phyloP scores from a whole-genome alignment of 2,888 invertebrate species.

The Drosophila buzzatii region DNA sequence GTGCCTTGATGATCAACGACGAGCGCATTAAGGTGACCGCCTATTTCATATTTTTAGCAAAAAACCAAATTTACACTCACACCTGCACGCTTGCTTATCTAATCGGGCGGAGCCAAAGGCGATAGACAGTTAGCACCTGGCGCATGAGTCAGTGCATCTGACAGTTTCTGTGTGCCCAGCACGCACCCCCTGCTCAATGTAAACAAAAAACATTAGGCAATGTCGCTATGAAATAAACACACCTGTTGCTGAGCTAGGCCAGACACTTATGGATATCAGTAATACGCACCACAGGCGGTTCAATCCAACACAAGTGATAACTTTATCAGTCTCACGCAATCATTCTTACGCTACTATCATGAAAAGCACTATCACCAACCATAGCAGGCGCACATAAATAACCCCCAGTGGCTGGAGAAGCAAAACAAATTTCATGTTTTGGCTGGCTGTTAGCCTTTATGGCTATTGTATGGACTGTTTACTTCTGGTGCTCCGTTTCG shows the following conservation, averaged over 20 bases:
- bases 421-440: conserved; percentile 26
- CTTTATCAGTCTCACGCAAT: conserved; percentile 57
- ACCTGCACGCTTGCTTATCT: conserved; percentile 63
- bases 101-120: conserved; percentile 50
- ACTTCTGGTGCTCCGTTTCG: conserved; percentile 58
- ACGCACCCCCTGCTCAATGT: conserved; percentile 58
- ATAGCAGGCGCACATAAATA: conserved; percentile 70
- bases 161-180: conserved; percentile 69
- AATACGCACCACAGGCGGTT: conserved; percentile 6
- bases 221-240: conserved; percentile 37
- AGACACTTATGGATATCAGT: conserved; percentile 23
- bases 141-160: conserved; percentile 58
- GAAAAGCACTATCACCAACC: conserved; percentile 61
- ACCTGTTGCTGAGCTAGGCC: conserved; percentile 50
- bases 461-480: conserved; percentile 49
- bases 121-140: conserved; percentile 74
- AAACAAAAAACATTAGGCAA: conserved; percentile 60
- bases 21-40: conserved; percentile 87
- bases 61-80: conserved; percentile 36
- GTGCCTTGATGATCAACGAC: conserved; percentile 89
- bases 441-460: conserved; percentile 38
- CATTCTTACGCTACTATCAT: conserved; percentile 59
- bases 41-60: conserved; percentile 10
- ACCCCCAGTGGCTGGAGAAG: conserved; percentile 15
- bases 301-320: conserved; percentile 34